phyloP scores from a whole-genome alignment of 2,113 vertebrate species.

The Elgaria multicarinata region DNA sequence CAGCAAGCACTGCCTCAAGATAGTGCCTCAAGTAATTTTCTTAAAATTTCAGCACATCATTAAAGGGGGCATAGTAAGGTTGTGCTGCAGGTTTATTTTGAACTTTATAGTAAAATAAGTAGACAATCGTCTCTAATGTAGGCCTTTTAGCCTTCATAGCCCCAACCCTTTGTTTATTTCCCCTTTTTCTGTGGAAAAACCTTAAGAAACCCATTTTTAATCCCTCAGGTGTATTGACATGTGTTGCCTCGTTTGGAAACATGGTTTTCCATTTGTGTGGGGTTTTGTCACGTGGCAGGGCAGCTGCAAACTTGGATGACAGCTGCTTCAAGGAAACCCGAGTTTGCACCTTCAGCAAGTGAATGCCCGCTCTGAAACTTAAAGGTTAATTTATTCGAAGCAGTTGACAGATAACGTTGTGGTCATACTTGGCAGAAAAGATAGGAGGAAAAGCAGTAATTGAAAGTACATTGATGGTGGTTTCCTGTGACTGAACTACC shows the following conservation, averaged over 20 bases:
- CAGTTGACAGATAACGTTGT: not conserved
- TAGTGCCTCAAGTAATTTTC: no score
- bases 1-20: no score
- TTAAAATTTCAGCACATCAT: not conserved
- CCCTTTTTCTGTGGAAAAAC: no score
- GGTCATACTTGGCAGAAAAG: constrained; percentile 2
- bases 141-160: not conserved
- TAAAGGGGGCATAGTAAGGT: not conserved
- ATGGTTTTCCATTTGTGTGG: not conserved
- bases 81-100: not conserved
- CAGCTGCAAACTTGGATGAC: not conserved
- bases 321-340: not conserved
- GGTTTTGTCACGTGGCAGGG: not conserved
- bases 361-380: not conserved
- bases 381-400: not conserved
- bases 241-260: not conserved
- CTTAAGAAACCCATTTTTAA: not conserved
- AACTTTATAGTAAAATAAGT: not conserved
- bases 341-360: not conserved
- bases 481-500: constrained; percentile 55
- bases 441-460: constrained; percentile 6
- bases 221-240: not conserved
- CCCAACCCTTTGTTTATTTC: not conserved
- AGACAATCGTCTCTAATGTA: not conserved
- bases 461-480: constrained; percentile 48